phyloP scores from a whole-genome alignment of 2,888 invertebrate species.

The Loripinus fragilis region DNA sequence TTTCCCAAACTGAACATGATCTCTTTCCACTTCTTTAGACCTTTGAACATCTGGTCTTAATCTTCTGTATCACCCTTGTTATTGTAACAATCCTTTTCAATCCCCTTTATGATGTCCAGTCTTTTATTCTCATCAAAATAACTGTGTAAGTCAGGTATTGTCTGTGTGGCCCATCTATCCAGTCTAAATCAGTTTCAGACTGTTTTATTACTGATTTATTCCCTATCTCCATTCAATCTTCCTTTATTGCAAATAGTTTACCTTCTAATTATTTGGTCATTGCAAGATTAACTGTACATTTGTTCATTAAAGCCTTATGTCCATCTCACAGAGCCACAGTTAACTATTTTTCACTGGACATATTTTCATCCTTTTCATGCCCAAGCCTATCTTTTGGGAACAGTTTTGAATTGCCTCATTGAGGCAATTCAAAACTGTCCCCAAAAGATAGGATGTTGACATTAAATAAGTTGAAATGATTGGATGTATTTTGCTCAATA shows the following conservation, averaged over 20 bases:
- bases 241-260: neutral
- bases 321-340: too few relatives aligned
- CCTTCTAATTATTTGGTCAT: constrained; percentile 13
- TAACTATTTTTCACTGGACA: too few relatives aligned
- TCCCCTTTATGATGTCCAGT: neutral
- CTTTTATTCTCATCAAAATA: neutral
- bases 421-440: too few relatives aligned
- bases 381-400: too few relatives aligned
- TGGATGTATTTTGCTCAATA: too few relatives aligned
- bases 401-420: too few relatives aligned
- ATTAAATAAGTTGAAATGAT: too few relatives aligned
- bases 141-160: neutral
- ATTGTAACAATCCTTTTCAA: neutral
- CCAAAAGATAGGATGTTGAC: too few relatives aligned
- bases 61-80: neutral
- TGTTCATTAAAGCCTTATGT: neutral
- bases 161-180: neutral
- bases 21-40: neutral
- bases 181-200: neutral
- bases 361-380: too few relatives aligned
- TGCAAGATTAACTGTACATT: constrained; percentile 2
- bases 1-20: too few relatives aligned
- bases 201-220: constrained; percentile 6
- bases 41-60: neutral
- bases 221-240: neutral